Percentiles rank a stretch among this genome's conserved stretches.
Conservation (phyloP, 2,113 vertebrate species). For the Anser brachyrhynchus region DNA sequence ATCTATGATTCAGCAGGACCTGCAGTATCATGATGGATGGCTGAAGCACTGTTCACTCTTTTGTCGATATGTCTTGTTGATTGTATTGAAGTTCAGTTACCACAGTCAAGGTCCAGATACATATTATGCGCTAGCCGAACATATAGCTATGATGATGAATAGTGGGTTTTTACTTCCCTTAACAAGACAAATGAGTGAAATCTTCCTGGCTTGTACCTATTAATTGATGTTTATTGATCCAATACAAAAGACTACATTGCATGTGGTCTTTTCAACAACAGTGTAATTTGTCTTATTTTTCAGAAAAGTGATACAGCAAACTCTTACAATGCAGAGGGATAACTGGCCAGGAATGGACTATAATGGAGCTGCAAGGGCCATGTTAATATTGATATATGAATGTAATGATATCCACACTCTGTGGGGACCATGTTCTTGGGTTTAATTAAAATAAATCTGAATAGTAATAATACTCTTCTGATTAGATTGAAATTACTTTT, state of each 20-base stretch:
- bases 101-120: not conserved
- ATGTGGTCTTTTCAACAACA: not conserved
- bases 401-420: not conserved
- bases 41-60: slow-evolving; percentile 17
- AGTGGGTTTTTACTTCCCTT: slow-evolving; percentile 4
- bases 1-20: slow-evolving; percentile 46
- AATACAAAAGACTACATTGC: not conserved
- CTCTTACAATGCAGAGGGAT: not conserved
- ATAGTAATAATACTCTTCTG: not conserved
- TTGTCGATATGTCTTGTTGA: slow-evolving; percentile 54
- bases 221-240: slow-evolving; percentile 41
- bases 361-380: not conserved
- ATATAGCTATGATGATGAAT: slow-evolving; percentile 46
- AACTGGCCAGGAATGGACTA: not conserved
- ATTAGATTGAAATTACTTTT: not conserved
- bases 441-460: not conserved
- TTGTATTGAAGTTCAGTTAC: slow-evolving; percentile 26
- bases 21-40: slow-evolving; percentile 56
- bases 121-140: slow-evolving; percentile 6
- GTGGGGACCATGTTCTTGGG: not conserved
- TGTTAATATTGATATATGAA: not conserved
- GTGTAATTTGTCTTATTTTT: not conserved
- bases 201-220: slow-evolving; percentile 2
- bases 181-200: slow-evolving; percentile 44
- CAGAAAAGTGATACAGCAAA: not conserved